Evolutionary conservation across 2,888 invertebrate genomes (phyloP).

Genomic region (Pelosia muscerda): DNA sequence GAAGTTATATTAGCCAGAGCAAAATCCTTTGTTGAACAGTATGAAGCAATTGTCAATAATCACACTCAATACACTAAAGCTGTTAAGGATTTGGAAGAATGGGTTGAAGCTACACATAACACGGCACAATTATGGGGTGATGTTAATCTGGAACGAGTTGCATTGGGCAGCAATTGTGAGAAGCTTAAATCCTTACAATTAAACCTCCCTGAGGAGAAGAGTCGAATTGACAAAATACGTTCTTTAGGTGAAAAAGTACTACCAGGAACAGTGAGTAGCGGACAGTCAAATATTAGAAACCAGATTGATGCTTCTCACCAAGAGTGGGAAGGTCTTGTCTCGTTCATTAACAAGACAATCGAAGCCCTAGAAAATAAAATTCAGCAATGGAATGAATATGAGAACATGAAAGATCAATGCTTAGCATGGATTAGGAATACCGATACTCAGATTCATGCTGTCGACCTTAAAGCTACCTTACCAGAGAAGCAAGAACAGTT

Average conservation of each 20-base stretch:
- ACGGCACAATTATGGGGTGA: constrained; percentile 95
- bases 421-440: constrained; percentile 95
- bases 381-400: constrained; percentile 97
- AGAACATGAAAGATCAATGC: constrained; percentile 94
- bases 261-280: constrained; percentile 93
- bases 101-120: constrained; percentile 94
- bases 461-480: constrained; percentile 94
- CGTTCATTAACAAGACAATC: constrained; percentile 92
- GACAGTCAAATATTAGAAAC: constrained; percentile 94
- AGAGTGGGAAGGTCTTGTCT: constrained; percentile 95
- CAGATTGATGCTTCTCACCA: constrained; percentile 96
- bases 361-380: constrained; percentile 93
- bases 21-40: constrained; percentile 92
- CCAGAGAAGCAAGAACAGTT: constrained; percentile 94
- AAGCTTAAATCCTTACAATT: constrained; percentile 93
- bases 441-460: constrained; percentile 94
- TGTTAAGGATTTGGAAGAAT: constrained; percentile 94
- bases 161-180: constrained; percentile 94
- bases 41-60: constrained; percentile 95
- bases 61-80: constrained; percentile 96
- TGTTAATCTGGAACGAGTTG: constrained; percentile 93
- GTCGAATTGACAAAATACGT: constrained; percentile 92
- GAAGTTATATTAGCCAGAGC: constrained; percentile 90
- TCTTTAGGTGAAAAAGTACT: constrained; percentile 95
- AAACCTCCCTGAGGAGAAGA: constrained; percentile 94